These are phyloP conservation scores for Zygothrica quintamaculata DNA, from an alignment of 2,888 invertebrate genomes.

Conservation along the genomic window DNA sequence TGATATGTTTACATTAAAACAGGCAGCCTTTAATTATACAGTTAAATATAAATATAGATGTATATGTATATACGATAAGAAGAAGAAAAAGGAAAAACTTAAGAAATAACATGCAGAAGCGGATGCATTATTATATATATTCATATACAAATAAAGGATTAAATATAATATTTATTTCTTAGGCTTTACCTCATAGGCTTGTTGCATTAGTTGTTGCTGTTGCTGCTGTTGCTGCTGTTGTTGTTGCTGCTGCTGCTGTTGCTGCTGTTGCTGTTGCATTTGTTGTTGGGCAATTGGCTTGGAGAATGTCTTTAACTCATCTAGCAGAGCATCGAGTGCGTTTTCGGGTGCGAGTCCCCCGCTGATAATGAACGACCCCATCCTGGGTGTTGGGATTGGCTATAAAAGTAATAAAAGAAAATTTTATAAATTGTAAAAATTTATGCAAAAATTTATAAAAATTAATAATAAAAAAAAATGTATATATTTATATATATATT, in stretches of 20 bases:
- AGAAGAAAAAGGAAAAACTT: too few relatives aligned
- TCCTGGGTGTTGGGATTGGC: slow-evolving; percentile 88
- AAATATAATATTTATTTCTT: too few relatives aligned
- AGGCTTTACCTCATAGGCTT: slow-evolving; percentile 1
- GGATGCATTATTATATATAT: too few relatives aligned
- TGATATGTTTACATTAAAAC: too few relatives aligned
- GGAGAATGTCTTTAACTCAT: slow-evolving; percentile 95
- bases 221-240: slow-evolving; percentile 45
- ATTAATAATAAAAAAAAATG: slow-evolving; percentile 1
- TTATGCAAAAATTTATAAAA: slow-evolving; percentile 6
- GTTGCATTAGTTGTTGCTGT: background rate
- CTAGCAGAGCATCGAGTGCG: slow-evolving; percentile 98
- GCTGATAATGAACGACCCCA: slow-evolving; percentile 87
- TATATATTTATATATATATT: slow-evolving; percentile 32
- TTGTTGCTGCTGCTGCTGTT: slow-evolving; percentile 52
- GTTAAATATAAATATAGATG: slow-evolving; percentile 2
- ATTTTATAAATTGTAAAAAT: slow-evolving; percentile 8
- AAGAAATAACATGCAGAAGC: too few relatives aligned
- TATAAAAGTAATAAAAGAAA: slow-evolving; percentile 73
- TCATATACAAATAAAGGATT: background rate
- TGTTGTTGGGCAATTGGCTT: slow-evolving; percentile 86
- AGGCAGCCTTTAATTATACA: slow-evolving; percentile 2
- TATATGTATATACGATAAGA: background rate
- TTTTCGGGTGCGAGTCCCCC: slow-evolving; percentile 90
- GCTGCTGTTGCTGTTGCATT: slow-evolving; percentile 65